Base-by-base conservation (phyloP, 2,797 vertebrate species). In the Danio jaintianensis region DNA sequence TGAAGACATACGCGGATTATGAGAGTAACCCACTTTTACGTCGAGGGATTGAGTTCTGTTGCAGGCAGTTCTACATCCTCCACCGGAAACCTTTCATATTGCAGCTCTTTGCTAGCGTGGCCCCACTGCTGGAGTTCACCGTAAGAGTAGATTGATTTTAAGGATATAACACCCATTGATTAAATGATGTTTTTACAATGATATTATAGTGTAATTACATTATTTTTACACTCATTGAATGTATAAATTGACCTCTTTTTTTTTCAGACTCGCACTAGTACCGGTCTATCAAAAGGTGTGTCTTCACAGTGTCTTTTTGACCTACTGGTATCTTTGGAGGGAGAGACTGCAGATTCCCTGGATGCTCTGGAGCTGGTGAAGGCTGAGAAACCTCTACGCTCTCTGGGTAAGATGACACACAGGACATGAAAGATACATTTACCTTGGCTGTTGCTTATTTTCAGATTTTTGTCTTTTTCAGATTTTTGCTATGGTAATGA, bases 401-500 rank as follows among this genome's bases (percentile, higher is more conserved):
- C 98, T 55, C 89, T 99, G 79, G 98, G 98, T 98, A 94, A 95
- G 58, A 58, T n/a, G 16, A 3, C 42, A 59, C 55, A 73, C 55
- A 36, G 13, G 36, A 47, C 45, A 47, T 7, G 45, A 47, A 47
- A n/a, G 38, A 64, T 40, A 50, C 22, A 69, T 40, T 43, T 0
- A 18, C 40, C 45, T 55, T 13, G 10, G 13, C 7, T 61, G 4
- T 59, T 48, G 2, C 20, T 5, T 42, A 66, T 47, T 15, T 50
- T 43, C 4, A 13, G 43, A 10, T 7, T 6, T 69, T n/a, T 22
- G 22, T 76, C 55, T 43, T 12, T 84, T 85, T 67, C 90, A 99
- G 98, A 99, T 89, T 99, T 99, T 87, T 99, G 98, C 92, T 99
- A 99, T 36, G 98, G 98, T 13, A 99, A 97, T 0, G 98, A 99